Conservation (phyloP, 2,797 vertebrate species). For the Gymnoscopelus microlampas region DNA sequence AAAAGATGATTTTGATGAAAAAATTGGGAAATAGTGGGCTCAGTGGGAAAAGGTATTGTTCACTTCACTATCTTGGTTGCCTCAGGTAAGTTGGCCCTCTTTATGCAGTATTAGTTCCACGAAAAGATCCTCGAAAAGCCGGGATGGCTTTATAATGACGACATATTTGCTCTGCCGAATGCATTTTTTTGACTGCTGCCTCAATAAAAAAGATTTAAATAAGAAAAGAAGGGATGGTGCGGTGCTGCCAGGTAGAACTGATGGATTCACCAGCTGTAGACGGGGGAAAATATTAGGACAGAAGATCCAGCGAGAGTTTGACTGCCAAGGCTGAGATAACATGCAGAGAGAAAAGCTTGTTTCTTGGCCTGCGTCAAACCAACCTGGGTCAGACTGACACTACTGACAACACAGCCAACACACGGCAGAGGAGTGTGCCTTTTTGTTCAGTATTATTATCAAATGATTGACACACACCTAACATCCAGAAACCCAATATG, state of each 20-base stretch:
- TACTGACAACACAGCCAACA: not conserved
- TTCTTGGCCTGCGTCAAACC: conserved; percentile 7
- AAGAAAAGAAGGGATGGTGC: conserved; percentile 8
- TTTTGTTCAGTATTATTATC: not conserved
- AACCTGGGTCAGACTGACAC: not conserved
- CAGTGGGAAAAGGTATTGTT: too few relatives aligned
- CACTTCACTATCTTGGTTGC: not conserved
- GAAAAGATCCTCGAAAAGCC: not conserved
- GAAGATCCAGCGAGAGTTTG: conserved; percentile 17
- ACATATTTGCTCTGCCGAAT: too few relatives aligned
- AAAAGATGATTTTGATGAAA: too few relatives aligned
- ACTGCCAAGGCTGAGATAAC: conserved; percentile 37
- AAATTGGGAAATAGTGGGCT: too few relatives aligned
- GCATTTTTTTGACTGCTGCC: too few relatives aligned
- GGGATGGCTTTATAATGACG: too few relatives aligned
- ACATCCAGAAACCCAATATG: not conserved
- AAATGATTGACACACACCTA: not conserved
- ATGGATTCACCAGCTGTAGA: conserved; percentile 42
- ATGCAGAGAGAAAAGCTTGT: conserved; percentile 23
- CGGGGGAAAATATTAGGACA: conserved; percentile 9
- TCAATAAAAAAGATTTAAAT: conserved; percentile 8
- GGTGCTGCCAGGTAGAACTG: conserved; percentile 25
- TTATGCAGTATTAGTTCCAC: not conserved
- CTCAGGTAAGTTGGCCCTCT: conserved; percentile 12
- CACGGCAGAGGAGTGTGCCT: not conserved